Percentiles rank a stretch among this genome's conserved stretches.
These are phyloP conservation scores for Plagiodera versicolora DNA, from an alignment of 2,888 invertebrate species.

Conservation along the genomic window DNA sequence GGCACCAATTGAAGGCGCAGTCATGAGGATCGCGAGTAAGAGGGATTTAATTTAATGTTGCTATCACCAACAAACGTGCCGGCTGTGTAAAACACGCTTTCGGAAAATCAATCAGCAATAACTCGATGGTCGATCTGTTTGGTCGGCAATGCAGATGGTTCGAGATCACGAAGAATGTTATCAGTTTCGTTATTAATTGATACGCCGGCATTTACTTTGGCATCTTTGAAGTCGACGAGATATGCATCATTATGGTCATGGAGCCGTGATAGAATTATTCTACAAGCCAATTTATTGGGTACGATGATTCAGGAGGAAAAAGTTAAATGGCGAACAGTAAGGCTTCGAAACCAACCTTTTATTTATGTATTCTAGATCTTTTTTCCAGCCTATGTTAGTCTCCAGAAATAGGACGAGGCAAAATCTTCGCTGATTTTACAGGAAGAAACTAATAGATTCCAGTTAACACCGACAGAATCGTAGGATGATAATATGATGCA, in stretches of 20 bases:
- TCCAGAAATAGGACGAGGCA: too few species aligned
- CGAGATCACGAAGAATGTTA: slow-evolving; percentile 38
- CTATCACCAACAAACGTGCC: slow-evolving; percentile 50
- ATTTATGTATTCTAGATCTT: too few species aligned
- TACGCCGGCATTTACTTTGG: background rate
- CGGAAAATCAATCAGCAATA: slow-evolving; percentile 53
- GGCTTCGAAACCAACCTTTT: too few species aligned
- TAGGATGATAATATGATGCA: too few species aligned
- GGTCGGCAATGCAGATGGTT: slow-evolving; percentile 35
- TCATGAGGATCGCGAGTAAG: background rate
- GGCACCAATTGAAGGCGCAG: background rate
- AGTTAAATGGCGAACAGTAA: too few species aligned
- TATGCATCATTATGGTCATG: background rate
- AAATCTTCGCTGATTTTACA: too few species aligned
- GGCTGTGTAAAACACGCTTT: slow-evolving; percentile 51
- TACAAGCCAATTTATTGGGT: background rate
- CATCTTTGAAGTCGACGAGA: background rate
- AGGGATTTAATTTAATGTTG: slow-evolving; percentile 51
- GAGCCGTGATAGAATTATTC: background rate
- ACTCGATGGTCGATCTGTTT: slow-evolving; percentile 39
- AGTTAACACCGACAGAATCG: too few species aligned
- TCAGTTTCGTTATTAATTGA: slow-evolving; percentile 2
- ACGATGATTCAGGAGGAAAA: too few species aligned
- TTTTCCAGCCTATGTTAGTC: too few species aligned
- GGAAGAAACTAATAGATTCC: too few species aligned